Evolutionary conservation across 1,140 invertebrate species (phyloP).

Genomic region (Apolygus lucorum): DNA sequence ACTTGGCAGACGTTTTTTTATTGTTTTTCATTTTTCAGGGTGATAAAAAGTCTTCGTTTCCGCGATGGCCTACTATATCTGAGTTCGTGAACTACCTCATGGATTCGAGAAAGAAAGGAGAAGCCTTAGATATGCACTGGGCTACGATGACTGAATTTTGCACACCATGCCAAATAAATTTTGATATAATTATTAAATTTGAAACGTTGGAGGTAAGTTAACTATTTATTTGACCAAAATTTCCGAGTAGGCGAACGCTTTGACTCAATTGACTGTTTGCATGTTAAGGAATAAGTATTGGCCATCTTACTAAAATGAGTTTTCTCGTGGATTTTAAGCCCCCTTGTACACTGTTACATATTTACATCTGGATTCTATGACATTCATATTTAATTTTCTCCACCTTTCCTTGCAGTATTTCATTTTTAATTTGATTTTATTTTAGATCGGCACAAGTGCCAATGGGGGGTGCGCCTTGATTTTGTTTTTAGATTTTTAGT

Average conservation of each 20-base stretch:
- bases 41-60: conserved; percentile 32
- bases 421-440: no score
- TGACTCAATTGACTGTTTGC: neutral
- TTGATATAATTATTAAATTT: conserved; percentile 80
- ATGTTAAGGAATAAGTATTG: no score
- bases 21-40: conserved; percentile 22
- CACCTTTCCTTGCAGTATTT: no score
- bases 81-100: conserved; percentile 68
- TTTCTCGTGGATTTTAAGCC: no score
- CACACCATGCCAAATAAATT: conserved; percentile 79
- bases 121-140: conserved; percentile 83
- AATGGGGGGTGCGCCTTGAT: no score
- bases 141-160: conserved; percentile 76
- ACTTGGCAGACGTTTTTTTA: no score
- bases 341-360: no score
- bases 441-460: no score
- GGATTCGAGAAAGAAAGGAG: conserved; percentile 53
- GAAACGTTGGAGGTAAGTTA: conserved; percentile 63
- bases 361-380: no score
- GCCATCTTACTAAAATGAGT: no score
- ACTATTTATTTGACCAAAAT: neutral
- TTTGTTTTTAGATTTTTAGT: no score
- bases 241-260: neutral
- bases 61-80: conserved; percentile 60
- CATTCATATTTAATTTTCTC: no score